Evolutionary conservation across 2,888 invertebrate species (phyloP), one percentile per base, ranked within the genome.

Genomic region (Chydorus sphaericus): DNA sequence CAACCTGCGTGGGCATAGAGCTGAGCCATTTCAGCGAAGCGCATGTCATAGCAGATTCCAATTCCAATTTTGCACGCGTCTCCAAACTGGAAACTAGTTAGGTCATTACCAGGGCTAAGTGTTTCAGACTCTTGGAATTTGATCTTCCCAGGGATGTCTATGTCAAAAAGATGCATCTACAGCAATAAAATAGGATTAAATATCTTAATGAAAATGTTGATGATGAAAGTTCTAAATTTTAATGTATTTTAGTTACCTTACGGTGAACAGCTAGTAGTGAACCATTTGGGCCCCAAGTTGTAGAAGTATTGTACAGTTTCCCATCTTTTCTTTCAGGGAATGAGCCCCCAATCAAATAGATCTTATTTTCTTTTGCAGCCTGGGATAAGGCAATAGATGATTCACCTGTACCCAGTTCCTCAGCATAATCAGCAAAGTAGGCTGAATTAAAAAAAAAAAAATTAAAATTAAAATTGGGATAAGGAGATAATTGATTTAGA

Each of bases 31-130:
- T 94, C 92, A 58, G 85, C 81, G 70, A 96, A 97, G 20, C 96
- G 75, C 55, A 96, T 75, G 67, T 96, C 96, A 68, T 96, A 96
- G 67, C 96, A 97, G 65, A 96, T 89, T 2, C 92, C 96, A 49
- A 96, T 66, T 0, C 96, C 96, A 57, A 96, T 75, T 72, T 81
- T 85, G 58, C 79, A 76, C 57, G 94, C 75, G 72, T 81, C 85
- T 58, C 79, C 76, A 0, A 77, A 78, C 33, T 83, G 75, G 65
- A 94, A 84, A 0, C 77, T 81, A 0, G 83, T 82, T 54, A 91
- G 70, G 4, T 77, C 69, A 65, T 82, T 75, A 0, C 94, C 96
- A 0, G 87, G 75, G 20, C 78, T 77, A 2, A 96, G 70, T 0
- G 82, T 81, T 57, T 90, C 86, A 0, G 93, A 94, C 69, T 96